Evolutionary conservation across 2,113 vertebrate species (phyloP).

Genomic region (Himantopus leucocephalus): DNA sequence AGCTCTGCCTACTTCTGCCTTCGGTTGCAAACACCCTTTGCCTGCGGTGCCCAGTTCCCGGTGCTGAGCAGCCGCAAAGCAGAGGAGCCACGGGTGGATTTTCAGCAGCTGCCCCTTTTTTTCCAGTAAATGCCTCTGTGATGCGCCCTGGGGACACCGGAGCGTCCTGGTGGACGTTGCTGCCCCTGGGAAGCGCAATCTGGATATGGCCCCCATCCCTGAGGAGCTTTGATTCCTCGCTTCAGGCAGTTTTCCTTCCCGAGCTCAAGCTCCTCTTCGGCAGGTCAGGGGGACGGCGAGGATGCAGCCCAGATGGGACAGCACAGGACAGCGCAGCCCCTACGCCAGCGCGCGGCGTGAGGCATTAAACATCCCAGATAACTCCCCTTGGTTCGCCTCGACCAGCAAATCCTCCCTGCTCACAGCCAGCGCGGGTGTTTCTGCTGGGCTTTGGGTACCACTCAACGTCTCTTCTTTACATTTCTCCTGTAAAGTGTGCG

Average conservation of each 20-base stretch:
- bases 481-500: not conserved
- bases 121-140: no score
- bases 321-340: not conserved
- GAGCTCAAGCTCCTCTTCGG: not conserved
- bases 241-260: not conserved
- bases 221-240: not conserved
- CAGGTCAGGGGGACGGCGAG: accelerated
- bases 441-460: not conserved
- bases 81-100: not conserved
- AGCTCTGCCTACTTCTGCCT: not conserved
- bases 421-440: not conserved
- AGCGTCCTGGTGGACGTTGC: not conserved
- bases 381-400: not conserved
- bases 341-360: accelerated
- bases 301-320: not conserved
- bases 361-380: not conserved
- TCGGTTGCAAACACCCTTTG: not conserved
- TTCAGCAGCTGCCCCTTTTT: not conserved
- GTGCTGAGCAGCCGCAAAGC: not conserved
- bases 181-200: not conserved
- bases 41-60: not conserved
- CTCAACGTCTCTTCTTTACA: not conserved
- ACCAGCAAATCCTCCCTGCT: not conserved
- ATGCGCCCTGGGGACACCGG: not conserved
- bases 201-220: not conserved